Base-by-base conservation (phyloP, 2,113 vertebrate genomes). In the Ascaphus truei region DNA sequence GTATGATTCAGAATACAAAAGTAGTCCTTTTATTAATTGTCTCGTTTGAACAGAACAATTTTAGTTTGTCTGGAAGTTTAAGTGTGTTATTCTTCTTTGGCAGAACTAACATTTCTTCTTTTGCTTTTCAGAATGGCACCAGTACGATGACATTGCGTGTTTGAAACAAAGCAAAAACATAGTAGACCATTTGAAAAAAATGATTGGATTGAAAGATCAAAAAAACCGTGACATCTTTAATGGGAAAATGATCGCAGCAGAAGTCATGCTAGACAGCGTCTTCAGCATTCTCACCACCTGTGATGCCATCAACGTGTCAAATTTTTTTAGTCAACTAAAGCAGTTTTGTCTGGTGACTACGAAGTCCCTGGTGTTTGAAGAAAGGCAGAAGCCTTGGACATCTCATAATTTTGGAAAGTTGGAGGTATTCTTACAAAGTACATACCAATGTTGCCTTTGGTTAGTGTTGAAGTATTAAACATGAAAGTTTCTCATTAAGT, bases 111-210 rank as follows among this genome's bases (percentile, higher is more conserved):
- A 13, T 20, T 57, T 39, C 8, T 22, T 34, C 25, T 26, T 30
- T 33, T 6, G n/a, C 1, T 45, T 25, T 34, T 12, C n/a, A 92
- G 90, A 84, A 22, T 99, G 96, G 96, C 96, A 99, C 75, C 96
- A 99, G 15, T 99, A 98, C 0, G 96, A 99, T 12, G 96, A 98
- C 52, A 94, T 96, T 0, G 84, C 96, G 7, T 97, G 93, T 12
- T 71, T 1, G 0, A 29, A 16, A 37, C 64, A 84, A 0, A 15
- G 82, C 0, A 13, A 80, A n/a, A n/a, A n/a, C n/a, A n/a, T n/a
- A n/a, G n/a, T 2, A 0, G 0, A 0, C 0, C 1, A 0, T 0
- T 11, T 0, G 5, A 0, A 12, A 37, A 0, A 5, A 0, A 0
- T 0, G 0, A 0, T 78, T 0, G 5, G 1, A 0, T 0, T 0